Evolutionary conservation across 2,888 invertebrate species (phyloP).

Genomic region (Toxonevra muliebris): DNA sequence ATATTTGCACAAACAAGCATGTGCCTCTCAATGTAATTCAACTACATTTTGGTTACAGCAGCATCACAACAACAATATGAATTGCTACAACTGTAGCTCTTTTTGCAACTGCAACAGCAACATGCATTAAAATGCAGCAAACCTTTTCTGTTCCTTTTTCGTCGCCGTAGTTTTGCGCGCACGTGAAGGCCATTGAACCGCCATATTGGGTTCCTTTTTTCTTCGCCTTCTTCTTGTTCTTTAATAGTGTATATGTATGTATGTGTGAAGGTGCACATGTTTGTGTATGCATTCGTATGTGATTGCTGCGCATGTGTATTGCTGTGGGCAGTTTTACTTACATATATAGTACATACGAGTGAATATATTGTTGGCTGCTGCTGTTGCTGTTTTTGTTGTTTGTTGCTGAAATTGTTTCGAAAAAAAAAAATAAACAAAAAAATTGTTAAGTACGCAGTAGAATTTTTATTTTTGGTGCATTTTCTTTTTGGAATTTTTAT

Average conservation of each 20-base stretch:
- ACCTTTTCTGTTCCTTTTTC: not conserved
- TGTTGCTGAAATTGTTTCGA: not conserved
- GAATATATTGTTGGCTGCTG: no score
- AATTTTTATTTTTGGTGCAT: not conserved
- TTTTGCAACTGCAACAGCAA: conserved; percentile 9
- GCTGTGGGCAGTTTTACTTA: no score
- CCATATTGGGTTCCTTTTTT: conserved; percentile 16
- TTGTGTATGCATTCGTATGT: not conserved
- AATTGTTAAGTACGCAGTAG: conserved; percentile 13
- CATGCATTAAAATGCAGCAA: not conserved
- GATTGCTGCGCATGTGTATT: not conserved
- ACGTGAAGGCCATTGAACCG: conserved; percentile 31
- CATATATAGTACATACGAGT: no score
- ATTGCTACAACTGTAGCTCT: not conserved
- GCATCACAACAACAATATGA: not conserved
- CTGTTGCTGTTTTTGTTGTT: conserved; percentile 7
- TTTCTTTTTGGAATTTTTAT: not conserved
- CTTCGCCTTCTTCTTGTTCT: conserved; percentile 11
- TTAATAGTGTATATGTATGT: no score
- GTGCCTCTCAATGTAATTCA: not conserved
- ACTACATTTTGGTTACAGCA: not conserved
- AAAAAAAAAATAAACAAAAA: not conserved
- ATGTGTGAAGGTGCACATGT: no score
- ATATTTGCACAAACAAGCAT: not conserved
- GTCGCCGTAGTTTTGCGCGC: conserved; percentile 8